Percentiles rank a stretch among this genome's conserved stretches.
phyloP scores from a whole-genome alignment of 2,797 vertebrate genomes.

The Epinephelus coioides region DNA sequence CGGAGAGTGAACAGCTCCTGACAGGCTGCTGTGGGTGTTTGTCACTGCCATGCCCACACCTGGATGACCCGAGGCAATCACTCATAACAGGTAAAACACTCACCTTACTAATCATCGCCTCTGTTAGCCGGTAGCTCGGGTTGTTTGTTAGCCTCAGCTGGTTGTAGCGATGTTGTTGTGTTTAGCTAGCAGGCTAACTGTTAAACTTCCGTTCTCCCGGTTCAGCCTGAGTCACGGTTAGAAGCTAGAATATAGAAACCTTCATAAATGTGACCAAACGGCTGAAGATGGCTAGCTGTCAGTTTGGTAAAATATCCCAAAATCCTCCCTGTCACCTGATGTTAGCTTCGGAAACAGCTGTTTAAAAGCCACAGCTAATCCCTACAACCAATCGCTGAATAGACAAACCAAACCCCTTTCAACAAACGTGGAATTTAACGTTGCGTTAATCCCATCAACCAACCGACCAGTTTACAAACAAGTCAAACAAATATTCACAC shows the following conservation, averaged over 20 bases:
- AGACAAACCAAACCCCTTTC: not conserved
- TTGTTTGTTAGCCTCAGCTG: not conserved
- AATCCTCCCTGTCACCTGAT: not conserved
- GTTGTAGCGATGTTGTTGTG: not conserved
- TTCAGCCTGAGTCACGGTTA: not conserved
- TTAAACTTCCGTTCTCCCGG: not conserved
- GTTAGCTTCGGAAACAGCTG: not conserved
- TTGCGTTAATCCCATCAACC: too few species aligned
- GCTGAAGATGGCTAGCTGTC: not conserved
- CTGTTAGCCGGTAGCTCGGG: too few species aligned
- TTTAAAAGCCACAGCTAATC: not conserved
- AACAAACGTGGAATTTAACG: not conserved
- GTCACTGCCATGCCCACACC: conserved; percentile 48
- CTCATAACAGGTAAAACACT: conserved; percentile 36
- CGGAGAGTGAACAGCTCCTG: conserved; percentile 37
- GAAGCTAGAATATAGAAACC: fast-evolving
- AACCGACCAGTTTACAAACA: too few species aligned
- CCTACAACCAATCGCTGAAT: too few species aligned
- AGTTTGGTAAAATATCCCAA: fast-evolving
- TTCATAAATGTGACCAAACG: not conserved
- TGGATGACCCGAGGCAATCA: conserved; percentile 45
- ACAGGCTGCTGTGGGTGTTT: conserved; percentile 9
- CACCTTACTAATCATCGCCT: too few species aligned
- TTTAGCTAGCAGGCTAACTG: conserved; percentile 31
- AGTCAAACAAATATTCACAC: too few species aligned